phyloP scores from a whole-genome alignment of 2,113 vertebrate genomes.

The Xenopus laevis region DNA sequence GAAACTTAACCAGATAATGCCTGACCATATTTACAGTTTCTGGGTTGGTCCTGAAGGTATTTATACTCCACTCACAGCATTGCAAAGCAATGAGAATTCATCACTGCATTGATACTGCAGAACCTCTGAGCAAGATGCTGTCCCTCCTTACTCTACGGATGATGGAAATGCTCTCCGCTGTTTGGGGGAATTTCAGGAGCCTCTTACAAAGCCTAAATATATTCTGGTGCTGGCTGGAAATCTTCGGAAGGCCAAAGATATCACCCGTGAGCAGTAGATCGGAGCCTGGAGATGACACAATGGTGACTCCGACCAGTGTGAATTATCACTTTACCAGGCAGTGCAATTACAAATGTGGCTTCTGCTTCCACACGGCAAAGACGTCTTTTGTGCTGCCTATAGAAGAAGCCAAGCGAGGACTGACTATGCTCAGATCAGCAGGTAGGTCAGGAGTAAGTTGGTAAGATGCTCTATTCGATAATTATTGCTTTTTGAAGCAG shows the following conservation, averaged over 20 bases:
- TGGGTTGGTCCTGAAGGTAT: no score
- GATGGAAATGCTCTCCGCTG: conserved; percentile 19
- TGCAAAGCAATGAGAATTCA: no score
- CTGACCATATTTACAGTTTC: no score
- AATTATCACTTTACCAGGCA: conserved; percentile 92
- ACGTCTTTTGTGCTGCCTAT: conserved; percentile 87
- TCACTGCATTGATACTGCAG: no score
- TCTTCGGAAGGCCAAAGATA: background rate
- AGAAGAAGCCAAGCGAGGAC: conserved; percentile 77
- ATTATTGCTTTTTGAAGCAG: no score
- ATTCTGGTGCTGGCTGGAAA: conserved; percentile 19
- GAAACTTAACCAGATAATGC: conserved; percentile 42
- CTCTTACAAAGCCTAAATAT: conserved; percentile 14
- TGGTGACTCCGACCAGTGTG: conserved; percentile 72
- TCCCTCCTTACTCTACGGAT: background rate
- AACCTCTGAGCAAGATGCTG: background rate
- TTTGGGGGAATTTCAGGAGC: conserved; percentile 44
- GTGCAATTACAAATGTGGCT: conserved; percentile 92
- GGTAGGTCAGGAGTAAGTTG: conserved; percentile 59
- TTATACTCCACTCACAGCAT: no score
- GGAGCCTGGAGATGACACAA: background rate
- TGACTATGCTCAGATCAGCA: conserved; percentile 71
- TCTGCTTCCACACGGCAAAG: conserved; percentile 95
- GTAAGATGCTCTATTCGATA: no score
- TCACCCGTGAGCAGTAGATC: background rate